Percentiles rank a stretch among this genome's conserved stretches.
Conservation (phyloP, 2,797 vertebrate species). For the Ptychobarbus kaznakovi region DNA sequence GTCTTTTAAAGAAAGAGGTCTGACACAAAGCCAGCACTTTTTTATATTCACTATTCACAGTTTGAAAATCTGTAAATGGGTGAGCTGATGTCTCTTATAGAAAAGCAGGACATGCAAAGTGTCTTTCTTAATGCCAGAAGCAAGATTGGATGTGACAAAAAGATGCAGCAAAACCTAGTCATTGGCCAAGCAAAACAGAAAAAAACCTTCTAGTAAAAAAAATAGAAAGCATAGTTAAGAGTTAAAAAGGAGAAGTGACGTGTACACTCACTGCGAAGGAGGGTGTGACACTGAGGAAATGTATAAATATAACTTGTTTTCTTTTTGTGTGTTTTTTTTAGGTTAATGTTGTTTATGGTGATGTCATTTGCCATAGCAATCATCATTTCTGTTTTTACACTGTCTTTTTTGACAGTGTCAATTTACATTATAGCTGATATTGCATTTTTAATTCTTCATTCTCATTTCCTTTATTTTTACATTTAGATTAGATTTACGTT, state of each 20-base stretch:
- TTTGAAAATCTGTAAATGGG: neutral
- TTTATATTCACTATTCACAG: neutral
- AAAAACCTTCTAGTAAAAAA: neutral
- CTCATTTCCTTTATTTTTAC: neutral
- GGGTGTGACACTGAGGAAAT: constrained; percentile 22
- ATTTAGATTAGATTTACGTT: neutral
- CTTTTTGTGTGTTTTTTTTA: neutral
- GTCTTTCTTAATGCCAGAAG: neutral
- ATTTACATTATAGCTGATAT: neutral
- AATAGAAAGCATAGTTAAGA: constrained; percentile 21
- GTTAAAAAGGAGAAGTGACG: constrained; percentile 30
- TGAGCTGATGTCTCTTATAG: neutral
- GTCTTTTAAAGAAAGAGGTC: neutral
- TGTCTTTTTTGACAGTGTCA: neutral
- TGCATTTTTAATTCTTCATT: neutral
- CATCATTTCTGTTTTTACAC: neutral
- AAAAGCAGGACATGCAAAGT: neutral
- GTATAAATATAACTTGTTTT: constrained; percentile 3
- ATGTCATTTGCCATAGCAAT: neutral
- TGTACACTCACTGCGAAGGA: neutral
- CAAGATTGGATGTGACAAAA: neutral
- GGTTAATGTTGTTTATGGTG: neutral
- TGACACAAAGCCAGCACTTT: neutral
- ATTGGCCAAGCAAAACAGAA: neutral
- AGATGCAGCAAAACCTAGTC: neutral